Conservation (phyloP, 2,888 invertebrate genomes). For the Mythimna impura region DNA sequence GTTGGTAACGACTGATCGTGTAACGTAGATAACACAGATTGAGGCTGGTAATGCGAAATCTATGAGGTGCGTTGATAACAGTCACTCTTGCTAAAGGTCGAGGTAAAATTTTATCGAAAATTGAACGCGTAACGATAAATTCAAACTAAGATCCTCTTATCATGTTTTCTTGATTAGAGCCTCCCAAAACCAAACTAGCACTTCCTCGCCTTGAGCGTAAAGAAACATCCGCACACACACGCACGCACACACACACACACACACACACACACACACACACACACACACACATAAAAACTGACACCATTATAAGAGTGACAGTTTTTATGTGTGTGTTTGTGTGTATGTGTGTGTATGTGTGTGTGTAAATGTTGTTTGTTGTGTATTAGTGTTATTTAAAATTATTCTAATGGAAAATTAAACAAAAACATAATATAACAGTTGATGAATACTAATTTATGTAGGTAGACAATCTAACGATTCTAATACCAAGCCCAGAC, state of each 20-base stretch:
- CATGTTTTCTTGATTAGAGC: neutral
- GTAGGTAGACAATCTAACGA: neutral
- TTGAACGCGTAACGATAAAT: neutral
- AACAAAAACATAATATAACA: neutral
- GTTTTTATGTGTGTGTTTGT: no score
- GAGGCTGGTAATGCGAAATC: slow-evolving; percentile 21
- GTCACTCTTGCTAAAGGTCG: neutral
- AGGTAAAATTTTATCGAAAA: neutral
- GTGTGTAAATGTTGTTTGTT: no score
- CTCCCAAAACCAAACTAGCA: no score
- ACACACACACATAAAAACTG: no score
- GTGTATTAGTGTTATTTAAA: no score
- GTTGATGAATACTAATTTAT: neutral
- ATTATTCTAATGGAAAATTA: neutral
- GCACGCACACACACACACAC: no score
- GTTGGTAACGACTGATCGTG: slow-evolving; percentile 37
- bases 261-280: no score
- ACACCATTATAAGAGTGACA: no score
- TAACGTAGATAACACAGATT: slow-evolving; percentile 20
- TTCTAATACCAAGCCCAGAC: slow-evolving; percentile 9
- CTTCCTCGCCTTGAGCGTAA: no score
- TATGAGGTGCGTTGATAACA: slow-evolving; percentile 33
- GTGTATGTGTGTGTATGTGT: no score
- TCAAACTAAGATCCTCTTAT: neutral
- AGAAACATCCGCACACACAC: no score